These are phyloP conservation scores for Panagrolaimus sp. DNA, from an alignment of 1,140 invertebrate species.

Conservation along the genomic window DNA sequence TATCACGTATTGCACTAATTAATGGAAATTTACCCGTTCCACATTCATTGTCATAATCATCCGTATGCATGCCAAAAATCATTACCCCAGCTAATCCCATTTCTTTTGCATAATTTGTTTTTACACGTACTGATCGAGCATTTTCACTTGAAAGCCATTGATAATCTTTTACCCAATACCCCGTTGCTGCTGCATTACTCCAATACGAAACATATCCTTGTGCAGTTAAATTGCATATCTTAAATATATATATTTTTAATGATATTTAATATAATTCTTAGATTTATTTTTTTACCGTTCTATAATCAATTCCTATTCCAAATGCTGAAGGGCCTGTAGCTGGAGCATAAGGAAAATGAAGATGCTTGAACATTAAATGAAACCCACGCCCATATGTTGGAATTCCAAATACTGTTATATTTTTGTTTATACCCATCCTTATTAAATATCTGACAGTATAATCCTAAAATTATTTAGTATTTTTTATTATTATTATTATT, in stretches of 20 bases:
- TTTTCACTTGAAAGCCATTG: slow-evolving; percentile 37
- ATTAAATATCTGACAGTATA: slow-evolving; percentile 36
- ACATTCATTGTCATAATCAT: slow-evolving; percentile 32
- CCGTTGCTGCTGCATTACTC: slow-evolving; percentile 39
- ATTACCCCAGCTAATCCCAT: slow-evolving; percentile 37
- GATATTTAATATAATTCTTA: slow-evolving; percentile 20
- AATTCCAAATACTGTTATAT: slow-evolving; percentile 46
- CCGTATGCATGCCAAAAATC: slow-evolving; percentile 40
- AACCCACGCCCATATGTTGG: slow-evolving; percentile 46
- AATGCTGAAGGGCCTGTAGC: slow-evolving; percentile 27
- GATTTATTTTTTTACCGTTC: slow-evolving; percentile 20
- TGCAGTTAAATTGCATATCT: slow-evolving; percentile 25
- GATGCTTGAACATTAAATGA: slow-evolving; percentile 25
- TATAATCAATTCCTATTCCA: slow-evolving; percentile 23
- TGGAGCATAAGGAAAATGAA: slow-evolving; percentile 41
- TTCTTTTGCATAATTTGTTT: slow-evolving; percentile 35
- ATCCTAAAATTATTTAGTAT: slow-evolving; percentile 29
- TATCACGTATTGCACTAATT: not conserved
- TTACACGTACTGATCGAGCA: slow-evolving; percentile 32
- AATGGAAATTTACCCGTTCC: not conserved
- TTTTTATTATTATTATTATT: slow-evolving; percentile 19
- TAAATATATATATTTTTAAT: slow-evolving; percentile 15
- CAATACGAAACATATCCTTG: slow-evolving; percentile 34
- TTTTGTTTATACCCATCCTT: slow-evolving; percentile 25
- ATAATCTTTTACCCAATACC: slow-evolving; percentile 36